Evolutionary conservation across 2,888 invertebrate genomes (phyloP), one percentile per base, ranked within the genome.

Genomic region (Cosmorhoe ocellata): DNA sequence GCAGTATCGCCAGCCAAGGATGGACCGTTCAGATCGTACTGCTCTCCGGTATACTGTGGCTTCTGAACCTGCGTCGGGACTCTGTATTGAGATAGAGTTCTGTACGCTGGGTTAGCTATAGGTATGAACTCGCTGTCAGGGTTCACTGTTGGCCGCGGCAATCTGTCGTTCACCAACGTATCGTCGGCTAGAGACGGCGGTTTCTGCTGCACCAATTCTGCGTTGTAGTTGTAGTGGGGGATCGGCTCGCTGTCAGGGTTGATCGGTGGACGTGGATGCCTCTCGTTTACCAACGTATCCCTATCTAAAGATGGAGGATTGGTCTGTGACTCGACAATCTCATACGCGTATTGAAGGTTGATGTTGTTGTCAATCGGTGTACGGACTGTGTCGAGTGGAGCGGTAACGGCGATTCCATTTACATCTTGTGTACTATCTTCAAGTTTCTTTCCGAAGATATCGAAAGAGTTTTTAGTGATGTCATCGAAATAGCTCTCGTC

Each of bases 381-480:
- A 51, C 82, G 79, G 4, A 89, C 84, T 0, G 90, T 88, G 43
- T 83, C 89, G 2, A 89, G 69, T 1, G 88, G 85, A 37, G 83
- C 81, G 2, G 91, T 91, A 39, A 90, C 91, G 6, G 82, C 89
- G 32, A 89, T 65, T 62, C 92, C 84, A 66, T 85, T 79, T 0
- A 92, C 66, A 61, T 88, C 84, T 51, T 81, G 88, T 22, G 83
- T 88, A 12, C 86, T 90, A 66, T 83, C 85, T 69, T 82, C 91
- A 45, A 94, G 75, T 76, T 94, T 95, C 77, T 93, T 93, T 1
- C 94, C 95, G 69, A 95, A 95, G 61, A 93, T 92, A 22, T 94
- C 94, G 67, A 94, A 95, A 47, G 94, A 94, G 66, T 94, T 94
- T 71, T 93, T 93, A 2, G 95, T 94, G 46, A 93, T 94, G 66